These are phyloP conservation scores for Xiphophorus hellerii DNA, from an alignment of 2,113 vertebrate species.

Conservation along the genomic window DNA sequence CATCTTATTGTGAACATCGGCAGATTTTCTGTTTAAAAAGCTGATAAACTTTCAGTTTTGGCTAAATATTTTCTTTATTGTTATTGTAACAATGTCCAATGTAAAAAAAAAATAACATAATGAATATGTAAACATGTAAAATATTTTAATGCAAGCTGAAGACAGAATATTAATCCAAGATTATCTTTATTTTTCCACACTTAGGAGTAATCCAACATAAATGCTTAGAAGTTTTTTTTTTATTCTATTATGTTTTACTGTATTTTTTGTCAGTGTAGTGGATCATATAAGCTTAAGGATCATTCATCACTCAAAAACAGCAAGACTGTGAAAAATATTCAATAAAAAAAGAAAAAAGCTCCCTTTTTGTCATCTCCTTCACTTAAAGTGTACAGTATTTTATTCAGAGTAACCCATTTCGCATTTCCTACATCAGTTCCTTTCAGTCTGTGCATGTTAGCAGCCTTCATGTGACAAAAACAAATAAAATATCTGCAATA, in stretches of 20 bases:
- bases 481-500: slow-evolving; percentile 66
- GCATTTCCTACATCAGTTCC: slow-evolving; percentile 17
- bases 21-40: not conserved
- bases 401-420: not conserved
- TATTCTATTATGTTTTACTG: slow-evolving; percentile 59
- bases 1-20: no score
- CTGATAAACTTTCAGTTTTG: not conserved
- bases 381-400: slow-evolving; percentile 26
- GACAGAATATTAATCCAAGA: slow-evolving; percentile 14
- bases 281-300: slow-evolving; percentile 63
- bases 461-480: slow-evolving; percentile 64
- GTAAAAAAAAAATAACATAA: not conserved
- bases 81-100: not conserved
- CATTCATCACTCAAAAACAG: slow-evolving; percentile 73
- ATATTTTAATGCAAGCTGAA: not conserved
- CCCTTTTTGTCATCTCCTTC: slow-evolving; percentile 42
- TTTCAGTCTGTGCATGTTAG: slow-evolving; percentile 41
- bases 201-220: slow-evolving; percentile 72
- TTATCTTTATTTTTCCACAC: slow-evolving; percentile 70
- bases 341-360: slow-evolving; percentile 55
- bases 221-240: slow-evolving; percentile 62
- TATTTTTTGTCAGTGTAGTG: slow-evolving; percentile 48
- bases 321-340: slow-evolving; percentile 68
- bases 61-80: not conserved
- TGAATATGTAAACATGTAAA: not conserved